Evolutionary conservation across 64 coral and sea anemone species (phyloP).

Genomic region (Stylophora pistillata): DNA sequence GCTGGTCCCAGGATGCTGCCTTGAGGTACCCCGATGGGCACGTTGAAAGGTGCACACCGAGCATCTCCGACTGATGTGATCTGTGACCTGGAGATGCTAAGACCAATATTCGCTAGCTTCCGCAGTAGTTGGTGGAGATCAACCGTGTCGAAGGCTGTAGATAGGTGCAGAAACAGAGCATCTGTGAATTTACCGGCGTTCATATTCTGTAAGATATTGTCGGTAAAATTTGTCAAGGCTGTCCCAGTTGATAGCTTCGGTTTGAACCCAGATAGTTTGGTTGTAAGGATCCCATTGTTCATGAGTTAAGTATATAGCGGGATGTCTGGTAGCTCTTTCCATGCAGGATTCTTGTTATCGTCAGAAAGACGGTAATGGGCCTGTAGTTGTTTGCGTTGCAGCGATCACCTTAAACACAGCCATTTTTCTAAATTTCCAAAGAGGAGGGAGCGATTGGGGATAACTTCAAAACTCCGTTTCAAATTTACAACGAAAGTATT

Average conservation of each 20-base stretch:
- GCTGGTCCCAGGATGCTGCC: too few species aligned
- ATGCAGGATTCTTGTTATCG: not conserved
- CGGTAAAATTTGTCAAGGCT: not conserved
- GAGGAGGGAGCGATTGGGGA: conserved; percentile 6
- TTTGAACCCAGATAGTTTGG: not conserved
- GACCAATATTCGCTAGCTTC: not conserved
- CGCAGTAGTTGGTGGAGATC: not conserved
- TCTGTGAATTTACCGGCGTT: not conserved
- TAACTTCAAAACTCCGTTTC: too few species aligned
- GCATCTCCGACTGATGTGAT: not conserved
- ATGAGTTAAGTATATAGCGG: too few species aligned
- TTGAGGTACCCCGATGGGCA: too few species aligned
- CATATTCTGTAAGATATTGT: not conserved
- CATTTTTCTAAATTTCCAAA: not conserved
- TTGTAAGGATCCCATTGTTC: not conserved
- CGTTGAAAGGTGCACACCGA: not conserved
- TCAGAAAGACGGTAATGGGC: not conserved
- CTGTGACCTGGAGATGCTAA: not conserved
- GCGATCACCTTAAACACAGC: not conserved
- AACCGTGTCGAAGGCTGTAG: not conserved
- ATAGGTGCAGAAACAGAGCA: too few species aligned
- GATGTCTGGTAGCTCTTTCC: too few species aligned
- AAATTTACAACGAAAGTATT: too few species aligned
- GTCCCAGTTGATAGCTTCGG: not conserved
- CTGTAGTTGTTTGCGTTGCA: not conserved